Base-by-base conservation (phyloP, 2,888 invertebrate species). In the Nephrocerus scutellatus region DNA sequence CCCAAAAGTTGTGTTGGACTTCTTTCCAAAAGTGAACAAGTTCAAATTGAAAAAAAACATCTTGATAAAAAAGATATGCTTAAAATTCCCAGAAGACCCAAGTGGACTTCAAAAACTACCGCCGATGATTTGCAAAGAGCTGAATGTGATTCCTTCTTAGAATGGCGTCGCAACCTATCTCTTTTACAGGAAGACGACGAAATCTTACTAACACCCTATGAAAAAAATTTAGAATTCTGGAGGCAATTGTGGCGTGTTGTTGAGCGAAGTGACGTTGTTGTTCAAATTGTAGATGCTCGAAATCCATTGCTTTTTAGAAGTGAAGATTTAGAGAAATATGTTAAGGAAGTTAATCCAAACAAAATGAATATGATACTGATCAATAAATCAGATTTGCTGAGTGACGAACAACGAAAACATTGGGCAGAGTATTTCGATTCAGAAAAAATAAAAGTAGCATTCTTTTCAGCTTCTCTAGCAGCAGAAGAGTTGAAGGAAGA, bases 221-320 rank as follows among this genome's bases (percentile, higher is more conserved):
- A 99, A 60, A 86, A 91, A 58, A 99, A 98, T 70, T 66, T 97
- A 14, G 95, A 98, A 63, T 88, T 98, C 54, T 98, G 98, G 98
- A 77, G 95, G 31, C 98, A 99, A 63, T 66, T 99, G 21, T 99
- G 98, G 98, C 77, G 97, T 52, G 97, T 98, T 0, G 79, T 98
- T n/a, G 98, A 99, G 66, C 79, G 88, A 52, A 90, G 93, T 60
- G 91, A 96, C 70, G 78, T 96, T 0, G 75, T 96, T 12, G 79
- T 92, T 10, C 88, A 99, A 66, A 89, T 99, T 46, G 84, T 97
- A 10, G 98, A 98, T 74, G 95, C 92, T 0, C 75, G 98, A 49
- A 95, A 97, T 73, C 98, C 98, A 2, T 69, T 96, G 30, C 70
- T 98, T 6, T 96, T 92, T 57, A 80, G 91, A 36, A 95, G 91